phyloP scores from a whole-genome alignment of 2,888 invertebrate genomes.

The Stenolophus ochropezus region DNA sequence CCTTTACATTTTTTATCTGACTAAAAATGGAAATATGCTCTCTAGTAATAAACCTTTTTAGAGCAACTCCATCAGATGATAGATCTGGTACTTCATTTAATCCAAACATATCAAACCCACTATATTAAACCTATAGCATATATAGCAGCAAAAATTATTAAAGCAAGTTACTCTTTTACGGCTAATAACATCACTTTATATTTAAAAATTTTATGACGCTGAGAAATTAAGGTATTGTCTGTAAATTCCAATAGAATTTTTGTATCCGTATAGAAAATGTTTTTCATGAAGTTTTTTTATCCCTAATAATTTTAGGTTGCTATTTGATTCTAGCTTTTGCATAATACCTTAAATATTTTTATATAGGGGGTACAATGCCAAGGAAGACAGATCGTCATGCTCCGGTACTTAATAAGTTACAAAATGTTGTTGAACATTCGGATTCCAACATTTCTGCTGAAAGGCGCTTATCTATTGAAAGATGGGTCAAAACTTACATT shows the following conservation, averaged over 20 bases:
- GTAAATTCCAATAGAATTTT: too few relatives aligned
- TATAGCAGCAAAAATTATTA: neutral
- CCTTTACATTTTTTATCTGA: too few relatives aligned
- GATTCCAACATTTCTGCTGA: constrained; percentile 51
- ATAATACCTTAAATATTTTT: constrained; percentile 20
- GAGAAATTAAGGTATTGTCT: too few relatives aligned
- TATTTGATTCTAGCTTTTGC: neutral
- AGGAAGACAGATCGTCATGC: constrained; percentile 48
- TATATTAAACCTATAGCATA: too few relatives aligned
- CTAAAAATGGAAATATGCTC: too few relatives aligned
- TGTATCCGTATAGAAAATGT: too few relatives aligned
- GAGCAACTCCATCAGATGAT: too few relatives aligned
- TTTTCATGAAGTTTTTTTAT: neutral
- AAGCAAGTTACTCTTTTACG: neutral
- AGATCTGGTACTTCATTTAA: too few relatives aligned
- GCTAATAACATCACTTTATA: neutral
- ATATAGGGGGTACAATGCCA: constrained; percentile 55
- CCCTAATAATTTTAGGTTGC: neutral
- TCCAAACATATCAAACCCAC: too few relatives aligned
- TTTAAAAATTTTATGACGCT: neutral
- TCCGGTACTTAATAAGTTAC: constrained; percentile 54
- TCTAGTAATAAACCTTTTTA: too few relatives aligned
- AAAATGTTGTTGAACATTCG: constrained; percentile 57
- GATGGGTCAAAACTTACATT: constrained; percentile 56
- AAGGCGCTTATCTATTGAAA: constrained; percentile 60